Evolutionary conservation across 2,888 invertebrate genomes (phyloP), one percentile per base, ranked within the genome.

Genomic region (Fragum sueziense): DNA sequence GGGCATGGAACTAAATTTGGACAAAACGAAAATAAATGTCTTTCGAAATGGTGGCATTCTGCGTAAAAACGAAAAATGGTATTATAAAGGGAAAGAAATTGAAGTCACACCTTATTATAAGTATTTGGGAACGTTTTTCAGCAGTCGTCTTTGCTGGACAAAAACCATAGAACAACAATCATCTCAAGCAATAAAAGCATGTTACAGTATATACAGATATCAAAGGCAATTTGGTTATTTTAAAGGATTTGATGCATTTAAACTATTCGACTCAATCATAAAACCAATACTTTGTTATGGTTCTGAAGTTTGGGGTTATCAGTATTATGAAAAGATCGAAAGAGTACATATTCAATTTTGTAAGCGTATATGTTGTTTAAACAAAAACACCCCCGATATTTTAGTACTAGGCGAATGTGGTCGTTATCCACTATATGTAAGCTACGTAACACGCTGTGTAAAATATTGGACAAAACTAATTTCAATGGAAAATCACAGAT

Each of bases 391-490:
- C 20, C 9, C 11, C 14, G 37, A 65, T 2, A 7, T 7, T 31
- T 14, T 37, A 37, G 29, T 31, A 4, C 27, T 27, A 6, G 59
- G 34, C 0, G 65, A 22, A 65, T n/a, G n/a, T 34, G 34, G 65
- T 1, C 20, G 65, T 29, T 34, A 1, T n/a, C 65, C 41, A 22
- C n/a, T 65, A 2, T 11, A 7, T n/a, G 29, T 25, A 6, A 17
- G 3, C 9, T 22, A 34, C 11, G 11, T 4, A 0, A 9, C 22
- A 1, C 34, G n/a, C 6, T n/a, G 20, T n/a, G 34, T 65, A 1
- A 65, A 65, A 34, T 65, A 65, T 34, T 65, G 34, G 34, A 34
- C 9, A 37, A 65, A 65, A 11, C n/a, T n/a, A n/a, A n/a, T n/a
- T n/a, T 25, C n/a, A 34, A 17, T 65, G 7, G 34, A 11, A 2